phyloP scores from a whole-genome alignment of 2,113 vertebrate species.

The Trichechus manatus region DNA sequence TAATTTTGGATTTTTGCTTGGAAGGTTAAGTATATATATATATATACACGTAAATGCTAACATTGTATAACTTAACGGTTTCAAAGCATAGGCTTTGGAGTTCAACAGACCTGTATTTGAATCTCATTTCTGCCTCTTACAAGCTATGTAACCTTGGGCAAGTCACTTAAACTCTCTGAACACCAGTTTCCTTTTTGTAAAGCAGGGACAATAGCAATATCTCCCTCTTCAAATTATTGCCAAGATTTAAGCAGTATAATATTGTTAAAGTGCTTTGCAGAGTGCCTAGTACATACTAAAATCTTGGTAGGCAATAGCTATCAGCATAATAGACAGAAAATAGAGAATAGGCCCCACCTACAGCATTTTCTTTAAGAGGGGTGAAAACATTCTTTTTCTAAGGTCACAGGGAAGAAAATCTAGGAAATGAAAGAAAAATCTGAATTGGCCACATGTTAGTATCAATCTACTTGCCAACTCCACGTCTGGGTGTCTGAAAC shows the following conservation, averaged over 20 bases:
- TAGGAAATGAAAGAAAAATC: conserved; percentile 24
- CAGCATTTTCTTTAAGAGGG: conserved; percentile 41
- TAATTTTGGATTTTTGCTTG: background rate
- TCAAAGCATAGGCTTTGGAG: background rate
- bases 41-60: background rate
- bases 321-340: background rate
- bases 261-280: conserved; percentile 19
- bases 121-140: background rate
- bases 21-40: background rate
- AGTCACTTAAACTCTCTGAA: background rate
- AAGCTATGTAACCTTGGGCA: conserved; percentile 28
- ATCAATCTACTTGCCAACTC: conserved; percentile 32
- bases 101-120: background rate
- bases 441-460: conserved; percentile 16
- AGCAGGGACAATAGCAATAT: background rate
- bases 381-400: conserved; percentile 40
- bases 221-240: conserved; percentile 12
- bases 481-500: conserved; percentile 41
- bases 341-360: background rate
- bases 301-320: conserved; percentile 41
- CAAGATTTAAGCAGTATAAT: conserved; percentile 37
- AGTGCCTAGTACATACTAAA: background rate
- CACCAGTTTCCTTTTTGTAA: conserved; percentile 24
- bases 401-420: conserved; percentile 34
- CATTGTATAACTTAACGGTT: background rate